Evolutionary conservation across 2,797 vertebrate genomes (phyloP), one percentile per base, ranked within the genome.

Genomic region (Hydrocynus forskahlii): DNA sequence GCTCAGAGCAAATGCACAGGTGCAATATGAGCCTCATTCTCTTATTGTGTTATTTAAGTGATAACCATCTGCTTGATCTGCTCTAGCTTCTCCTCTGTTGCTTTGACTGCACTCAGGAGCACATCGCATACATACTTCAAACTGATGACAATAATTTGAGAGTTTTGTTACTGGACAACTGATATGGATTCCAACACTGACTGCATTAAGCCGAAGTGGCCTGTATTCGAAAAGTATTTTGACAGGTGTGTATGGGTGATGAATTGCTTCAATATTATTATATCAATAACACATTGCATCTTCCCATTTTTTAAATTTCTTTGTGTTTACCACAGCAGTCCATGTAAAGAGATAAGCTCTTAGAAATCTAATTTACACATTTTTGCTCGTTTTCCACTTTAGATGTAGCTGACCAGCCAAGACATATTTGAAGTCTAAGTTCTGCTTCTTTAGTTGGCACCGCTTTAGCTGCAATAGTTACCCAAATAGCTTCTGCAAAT

Each of bases 221-320:
- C 62, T 67, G 79, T 85, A 81, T 85, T 81, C 71, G 75, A 81
- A 85, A 78, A 52, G 25, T 40, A 81, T 76, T 81, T 83, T 79
- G 83, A 75, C 72, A 76, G 38, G 72, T 71, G 63, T 59, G 66
- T 67, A 43, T 23, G 67, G 54, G 40, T 45, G 57, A 60, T n/a
- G 71, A 84, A 81, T 84, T 78, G 81, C 63, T 81, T 29, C 29
- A 29, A 29, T 29, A 29, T 29, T 29, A 29, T 29, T 50, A 21
- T 62, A 86, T 83, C 79, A 54, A 83, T 80, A 82, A 78, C 63
- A 19, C 59, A 14, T 79, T 50, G 8, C 71, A 70, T 81, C 29
- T 29, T 29, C 29, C 1, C 29, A 29, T 87, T 81, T 83, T 45
- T 71, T 63, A 77, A 80, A 70, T 73, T 72, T 54, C 40, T 76